Percentiles rank a stretch among this genome's conserved stretches.
Conservation (phyloP, 2,797 vertebrate species). For the Uromys caudimaculatus region DNA sequence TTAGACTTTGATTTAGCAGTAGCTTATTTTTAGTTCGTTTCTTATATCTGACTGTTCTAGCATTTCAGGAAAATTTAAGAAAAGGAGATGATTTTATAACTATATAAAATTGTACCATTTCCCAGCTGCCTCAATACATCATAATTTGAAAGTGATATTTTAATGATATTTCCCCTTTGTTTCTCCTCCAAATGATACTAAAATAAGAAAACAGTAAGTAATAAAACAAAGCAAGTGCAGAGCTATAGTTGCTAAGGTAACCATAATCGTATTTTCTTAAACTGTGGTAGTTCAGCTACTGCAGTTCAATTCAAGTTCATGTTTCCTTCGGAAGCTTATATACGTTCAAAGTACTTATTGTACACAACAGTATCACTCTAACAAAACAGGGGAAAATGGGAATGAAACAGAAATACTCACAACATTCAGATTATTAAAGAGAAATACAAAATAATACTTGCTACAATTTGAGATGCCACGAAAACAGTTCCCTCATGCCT, state of each 20-base stretch:
- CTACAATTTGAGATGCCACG: background rate
- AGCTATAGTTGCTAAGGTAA: slow-evolving; percentile 69
- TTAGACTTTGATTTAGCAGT: slow-evolving; percentile 45
- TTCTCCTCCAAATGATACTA: slow-evolving; percentile 61
- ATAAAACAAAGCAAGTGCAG: slow-evolving; percentile 55
- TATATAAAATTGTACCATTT: slow-evolving; percentile 42
- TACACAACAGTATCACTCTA: background rate
- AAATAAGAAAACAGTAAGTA: slow-evolving; percentile 60
- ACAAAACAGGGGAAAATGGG: slow-evolving; percentile 12
- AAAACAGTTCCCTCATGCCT: background rate
- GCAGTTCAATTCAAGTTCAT: slow-evolving; percentile 63
- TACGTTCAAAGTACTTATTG: slow-evolving; percentile 27
- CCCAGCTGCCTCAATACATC: background rate
- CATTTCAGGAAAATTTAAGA: slow-evolving; percentile 55
- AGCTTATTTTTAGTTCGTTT: slow-evolving; percentile 58
- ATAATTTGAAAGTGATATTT: slow-evolving; percentile 66
- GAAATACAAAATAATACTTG: background rate
- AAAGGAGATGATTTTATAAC: slow-evolving; percentile 24
- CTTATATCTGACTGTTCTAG: slow-evolving; percentile 20
- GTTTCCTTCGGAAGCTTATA: slow-evolving; percentile 56
- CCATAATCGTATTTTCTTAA: slow-evolving; percentile 69
- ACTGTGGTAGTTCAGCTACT: slow-evolving; percentile 6
- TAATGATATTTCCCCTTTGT: slow-evolving; percentile 38
- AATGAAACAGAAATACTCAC: background rate
- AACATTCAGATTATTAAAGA: background rate